Percentiles rank a stretch among this genome's conserved stretches.
These are phyloP conservation scores for Spodoptera picta DNA, from an alignment of 2,888 invertebrate species.

Conservation along the genomic window DNA sequence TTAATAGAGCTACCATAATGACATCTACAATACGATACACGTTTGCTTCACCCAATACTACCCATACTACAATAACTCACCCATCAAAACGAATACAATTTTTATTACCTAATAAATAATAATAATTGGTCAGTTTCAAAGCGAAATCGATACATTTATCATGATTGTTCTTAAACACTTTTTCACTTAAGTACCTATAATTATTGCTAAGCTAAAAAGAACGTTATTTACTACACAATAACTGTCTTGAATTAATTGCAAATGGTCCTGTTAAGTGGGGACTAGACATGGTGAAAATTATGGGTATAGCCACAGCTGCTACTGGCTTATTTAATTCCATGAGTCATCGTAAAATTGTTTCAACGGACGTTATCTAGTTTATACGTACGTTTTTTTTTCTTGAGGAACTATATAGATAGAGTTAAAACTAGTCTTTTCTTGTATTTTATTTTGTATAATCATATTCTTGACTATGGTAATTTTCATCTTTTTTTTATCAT, in stretches of 20 bases:
- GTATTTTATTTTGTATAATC: too few species aligned
- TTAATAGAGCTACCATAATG: too few species aligned
- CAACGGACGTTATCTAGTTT: not conserved
- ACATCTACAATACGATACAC: too few species aligned
- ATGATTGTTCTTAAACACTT: slow-evolving; percentile 4
- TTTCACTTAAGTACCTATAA: slow-evolving; percentile 4
- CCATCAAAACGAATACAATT: not conserved
- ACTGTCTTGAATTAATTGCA: slow-evolving; percentile 15
- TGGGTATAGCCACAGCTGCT: slow-evolving; percentile 3
- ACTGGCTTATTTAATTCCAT: slow-evolving; percentile 5
- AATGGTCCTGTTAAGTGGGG: slow-evolving; percentile 12
- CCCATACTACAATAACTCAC: too few species aligned
- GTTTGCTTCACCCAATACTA: too few species aligned
- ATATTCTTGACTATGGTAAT: too few species aligned
- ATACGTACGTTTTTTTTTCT: too few species aligned
- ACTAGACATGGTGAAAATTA: slow-evolving; percentile 8
- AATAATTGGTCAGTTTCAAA: not conserved
- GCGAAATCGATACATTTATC: slow-evolving; percentile 7
- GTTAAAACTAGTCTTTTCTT: too few species aligned
- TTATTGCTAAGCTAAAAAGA: not conserved
- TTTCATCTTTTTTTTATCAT: too few species aligned
- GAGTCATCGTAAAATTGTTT: slow-evolving; percentile 21
- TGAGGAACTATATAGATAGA: too few species aligned
- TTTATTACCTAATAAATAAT: slow-evolving; percentile 8
- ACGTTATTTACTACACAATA: slow-evolving; percentile 12